Evolutionary conservation across 2,113 vertebrate species (phyloP).

Genomic region (Halcyon malimbica): DNA sequence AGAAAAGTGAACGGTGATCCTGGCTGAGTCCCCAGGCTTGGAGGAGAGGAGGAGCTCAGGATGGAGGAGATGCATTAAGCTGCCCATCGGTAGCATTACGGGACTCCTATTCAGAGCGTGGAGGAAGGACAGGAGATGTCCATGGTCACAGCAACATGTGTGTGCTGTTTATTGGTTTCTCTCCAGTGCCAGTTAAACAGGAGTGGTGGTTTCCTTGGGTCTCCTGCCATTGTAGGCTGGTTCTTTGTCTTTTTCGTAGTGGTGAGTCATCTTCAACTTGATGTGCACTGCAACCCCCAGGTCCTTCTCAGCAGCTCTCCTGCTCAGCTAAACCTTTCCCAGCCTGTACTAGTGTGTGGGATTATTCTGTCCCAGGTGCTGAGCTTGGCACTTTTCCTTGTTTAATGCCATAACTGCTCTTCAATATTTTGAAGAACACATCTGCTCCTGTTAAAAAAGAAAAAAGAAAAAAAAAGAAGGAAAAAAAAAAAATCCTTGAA

Average conservation of each 20-base stretch:
- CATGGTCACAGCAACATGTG: accelerated
- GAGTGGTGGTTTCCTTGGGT: neutral
- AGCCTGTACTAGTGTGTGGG: neutral
- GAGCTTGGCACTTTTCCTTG: neutral
- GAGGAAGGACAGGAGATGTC: neutral
- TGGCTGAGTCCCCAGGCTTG: neutral
- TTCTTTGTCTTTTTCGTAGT: neutral
- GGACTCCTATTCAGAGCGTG: accelerated
- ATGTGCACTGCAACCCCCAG: neutral
- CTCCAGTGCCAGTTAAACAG: neutral
- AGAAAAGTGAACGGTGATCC: conserved; percentile 46
- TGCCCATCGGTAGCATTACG: accelerated
- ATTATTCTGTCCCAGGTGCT: conserved; percentile 9
- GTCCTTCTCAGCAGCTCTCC: neutral
- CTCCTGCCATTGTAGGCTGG: neutral
- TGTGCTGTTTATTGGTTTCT: neutral
- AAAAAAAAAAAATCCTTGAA: neutral
- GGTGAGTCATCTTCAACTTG: neutral
- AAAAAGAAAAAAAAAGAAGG: neutral
- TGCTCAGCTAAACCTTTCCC: neutral
- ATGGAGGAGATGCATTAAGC: neutral
- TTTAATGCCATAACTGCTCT: neutral
- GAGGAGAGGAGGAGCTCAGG: neutral
- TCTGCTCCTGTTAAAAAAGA: neutral
- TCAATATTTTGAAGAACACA: neutral